Percentiles rank a stretch among this genome's conserved stretches.
Evolutionary conservation across 2,113 vertebrate species (phyloP).

Genomic region (Coracopsis vasa): DNA sequence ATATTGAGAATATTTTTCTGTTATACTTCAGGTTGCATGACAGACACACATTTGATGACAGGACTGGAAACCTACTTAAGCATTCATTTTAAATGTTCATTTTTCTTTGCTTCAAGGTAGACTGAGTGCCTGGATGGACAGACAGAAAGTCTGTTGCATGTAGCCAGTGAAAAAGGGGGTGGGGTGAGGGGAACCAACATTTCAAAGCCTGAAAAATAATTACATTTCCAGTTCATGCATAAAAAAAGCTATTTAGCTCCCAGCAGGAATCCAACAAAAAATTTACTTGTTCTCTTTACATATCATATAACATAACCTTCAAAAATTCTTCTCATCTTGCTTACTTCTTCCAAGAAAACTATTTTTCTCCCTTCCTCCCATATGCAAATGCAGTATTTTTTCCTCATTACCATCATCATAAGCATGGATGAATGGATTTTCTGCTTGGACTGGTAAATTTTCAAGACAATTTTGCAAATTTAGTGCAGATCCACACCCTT

Average conservation of each 20-base stretch:
- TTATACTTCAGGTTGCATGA: background rate
- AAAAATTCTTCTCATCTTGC: background rate
- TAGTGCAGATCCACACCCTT: conserved; percentile 22
- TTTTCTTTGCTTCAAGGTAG: background rate
- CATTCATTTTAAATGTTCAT: background rate
- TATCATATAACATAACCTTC: background rate
- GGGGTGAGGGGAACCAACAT: background rate
- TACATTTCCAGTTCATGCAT: conserved; percentile 30
- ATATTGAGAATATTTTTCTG: background rate
- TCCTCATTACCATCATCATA: conserved; percentile 46
- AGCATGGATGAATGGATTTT: conserved; percentile 58
- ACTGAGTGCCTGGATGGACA: background rate
- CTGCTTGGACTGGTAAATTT: conserved; percentile 59
- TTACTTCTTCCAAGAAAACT: conserved; percentile 22
- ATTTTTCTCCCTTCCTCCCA: background rate
- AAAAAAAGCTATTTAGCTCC: conserved; percentile 35
- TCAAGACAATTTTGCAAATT: conserved; percentile 70
- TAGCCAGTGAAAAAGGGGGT: background rate
- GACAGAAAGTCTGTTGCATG: background rate
- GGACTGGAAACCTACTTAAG: background rate
- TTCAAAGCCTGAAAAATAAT: conserved; percentile 29
- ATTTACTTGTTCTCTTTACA: conserved; percentile 9
- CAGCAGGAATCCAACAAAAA: conserved; percentile 33
- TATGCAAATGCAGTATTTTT: conserved; percentile 22
- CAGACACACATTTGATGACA: background rate